Percentiles rank a stretch among this genome's conserved stretches.
phyloP scores from a whole-genome alignment of 2,888 invertebrate genomes.

The Alitta virens region DNA sequence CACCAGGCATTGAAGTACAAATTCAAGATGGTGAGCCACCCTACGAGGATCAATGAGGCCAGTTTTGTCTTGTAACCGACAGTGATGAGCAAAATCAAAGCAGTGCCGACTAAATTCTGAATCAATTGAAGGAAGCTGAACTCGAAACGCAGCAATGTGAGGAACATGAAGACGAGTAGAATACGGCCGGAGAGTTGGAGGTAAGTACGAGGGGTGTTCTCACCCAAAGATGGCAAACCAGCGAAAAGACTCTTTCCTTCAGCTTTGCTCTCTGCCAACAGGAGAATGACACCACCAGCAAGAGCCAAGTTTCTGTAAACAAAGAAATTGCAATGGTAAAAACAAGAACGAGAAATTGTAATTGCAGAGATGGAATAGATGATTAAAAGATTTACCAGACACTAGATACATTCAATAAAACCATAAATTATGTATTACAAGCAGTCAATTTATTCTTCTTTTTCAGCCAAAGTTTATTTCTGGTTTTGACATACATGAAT shows the following conservation, averaged over 20 bases:
- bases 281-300: constrained; percentile 92
- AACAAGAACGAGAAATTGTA: no score
- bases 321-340: no score
- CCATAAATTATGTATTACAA: no score
- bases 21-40: constrained; percentile 85
- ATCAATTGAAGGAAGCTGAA: constrained; percentile 80
- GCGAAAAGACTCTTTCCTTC: constrained; percentile 95
- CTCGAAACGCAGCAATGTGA: constrained; percentile 92
- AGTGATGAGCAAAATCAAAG: constrained; percentile 90
- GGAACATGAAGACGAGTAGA: constrained; percentile 96
- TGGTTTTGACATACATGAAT: no score
- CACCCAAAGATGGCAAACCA: constrained; percentile 70
- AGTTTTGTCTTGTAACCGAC: constrained; percentile 98
- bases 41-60: constrained; percentile 88
- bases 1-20: constrained; percentile 99
- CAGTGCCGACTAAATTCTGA: constrained; percentile 88
- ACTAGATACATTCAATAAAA: no score
- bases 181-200: constrained; percentile 93
- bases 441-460: no score
- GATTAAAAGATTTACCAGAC: no score
- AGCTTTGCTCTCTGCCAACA: constrained; percentile 91
- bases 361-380: no score
- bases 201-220: constrained; percentile 87
- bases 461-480: no score
- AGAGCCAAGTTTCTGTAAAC: constrained; percentile 83